Conservation (phyloP, 2,797 vertebrate genomes). For the Brachymystax lenok region DNA sequence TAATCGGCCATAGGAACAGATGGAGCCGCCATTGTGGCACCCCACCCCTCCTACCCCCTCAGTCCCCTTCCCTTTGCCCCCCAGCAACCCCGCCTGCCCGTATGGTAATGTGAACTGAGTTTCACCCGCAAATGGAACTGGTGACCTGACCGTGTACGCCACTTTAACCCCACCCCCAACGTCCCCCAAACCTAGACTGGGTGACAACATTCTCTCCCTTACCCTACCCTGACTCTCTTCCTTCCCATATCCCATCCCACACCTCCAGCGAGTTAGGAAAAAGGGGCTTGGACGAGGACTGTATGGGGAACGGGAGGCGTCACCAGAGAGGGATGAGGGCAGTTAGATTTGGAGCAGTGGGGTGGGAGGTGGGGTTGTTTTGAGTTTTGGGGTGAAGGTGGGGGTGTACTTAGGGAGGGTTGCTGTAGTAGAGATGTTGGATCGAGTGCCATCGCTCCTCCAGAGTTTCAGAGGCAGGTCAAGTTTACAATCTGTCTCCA, state of each 20-base stretch:
- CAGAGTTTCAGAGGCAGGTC: slow-evolving; percentile 81
- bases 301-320: neutral
- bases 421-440: slow-evolving; percentile 61
- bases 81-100: slow-evolving; percentile 76
- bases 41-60: slow-evolving; percentile 68
- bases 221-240: neutral
- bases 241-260: slow-evolving; percentile 1
- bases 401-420: slow-evolving; percentile 53
- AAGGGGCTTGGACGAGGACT: neutral
- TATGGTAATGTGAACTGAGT: slow-evolving; percentile 99
- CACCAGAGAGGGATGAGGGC: neutral
- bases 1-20: slow-evolving; percentile 98
- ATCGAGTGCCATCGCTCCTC: slow-evolving; percentile 51
- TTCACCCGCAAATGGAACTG: slow-evolving; percentile 91
- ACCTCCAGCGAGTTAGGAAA: neutral
- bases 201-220: slow-evolving; percentile 21
- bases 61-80: neutral
- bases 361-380: slow-evolving; percentile 12
- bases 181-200: slow-evolving; percentile 29
- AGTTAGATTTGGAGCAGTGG: slow-evolving; percentile 14
- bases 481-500: slow-evolving; percentile 83
- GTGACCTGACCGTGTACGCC: slow-evolving; percentile 87
- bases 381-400: slow-evolving; percentile 61
- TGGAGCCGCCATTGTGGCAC: slow-evolving; percentile 94
- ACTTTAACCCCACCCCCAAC: slow-evolving; percentile 60